Evolutionary conservation across 2,797 vertebrate genomes (phyloP), one percentile per base, ranked within the genome.

Genomic region (Semotilus atromaculatus): DNA sequence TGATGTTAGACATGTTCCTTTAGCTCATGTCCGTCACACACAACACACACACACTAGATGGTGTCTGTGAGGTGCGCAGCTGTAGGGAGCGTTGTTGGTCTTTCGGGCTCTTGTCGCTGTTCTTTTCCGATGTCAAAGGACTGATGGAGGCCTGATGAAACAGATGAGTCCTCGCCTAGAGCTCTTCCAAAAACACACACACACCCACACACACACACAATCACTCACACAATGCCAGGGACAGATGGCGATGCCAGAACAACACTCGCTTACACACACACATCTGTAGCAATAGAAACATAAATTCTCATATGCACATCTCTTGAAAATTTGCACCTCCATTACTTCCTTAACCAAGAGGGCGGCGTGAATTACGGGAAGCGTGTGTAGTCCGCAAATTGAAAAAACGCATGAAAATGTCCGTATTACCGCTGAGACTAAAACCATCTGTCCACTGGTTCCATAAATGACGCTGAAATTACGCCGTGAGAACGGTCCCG

Each of bases 141-240:
- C 82, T 84, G 74, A 85, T 85, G 40, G 38, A 77, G 82, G 73
- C 53, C 82, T 78, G 76, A 79, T 85, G 76, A 85, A 85, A 67
- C 83, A 85, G 83, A 85, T 85, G 83, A 85, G 83, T 29, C 83
- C 75, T 40, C 31, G 67, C 83, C 83, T 80, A 29, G 78, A 81
- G 82, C 48, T 77, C 36, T 72, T 71, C 77, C 74, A 84, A 53
- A 83, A 53, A 45, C 51, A 81, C 60, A 77, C 82, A 67, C n/a
- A 78, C 31, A 16, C 51, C n/a, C n/a, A 45, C 51, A 81, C 60
- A 77, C 82, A 67, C n/a, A 78, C 31, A 16, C 51, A 71, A 78
- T 70, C 64, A 77, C 64, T 84, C 82, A 36, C 66, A 78, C 51
- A 84, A 31, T 48, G 66, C 51, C 16, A 38, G 26, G 51, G 38